Conservation (phyloP, 2,888 invertebrate genomes). For the Troilus luridus region DNA sequence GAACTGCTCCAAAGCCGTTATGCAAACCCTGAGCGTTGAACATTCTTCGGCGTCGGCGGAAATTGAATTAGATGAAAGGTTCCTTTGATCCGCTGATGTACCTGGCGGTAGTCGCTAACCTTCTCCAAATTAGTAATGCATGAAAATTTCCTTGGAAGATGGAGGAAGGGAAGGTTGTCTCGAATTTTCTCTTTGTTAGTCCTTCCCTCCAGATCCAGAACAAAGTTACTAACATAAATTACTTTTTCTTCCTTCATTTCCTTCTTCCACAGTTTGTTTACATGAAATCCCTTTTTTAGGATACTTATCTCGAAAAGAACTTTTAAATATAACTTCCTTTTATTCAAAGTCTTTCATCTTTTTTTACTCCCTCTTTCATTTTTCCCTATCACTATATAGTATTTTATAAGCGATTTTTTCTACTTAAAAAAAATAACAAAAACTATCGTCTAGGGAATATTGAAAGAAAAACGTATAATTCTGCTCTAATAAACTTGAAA, state of each 20-base stretch:
- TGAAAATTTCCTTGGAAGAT: conserved; percentile 37
- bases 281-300: conserved; percentile 58
- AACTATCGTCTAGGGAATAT: no score
- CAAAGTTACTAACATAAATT: conserved; percentile 56
- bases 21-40: conserved; percentile 48
- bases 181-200: conserved; percentile 55
- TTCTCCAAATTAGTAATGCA: conserved; percentile 52
- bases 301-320: conserved; percentile 21
- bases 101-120: conserved; percentile 2
- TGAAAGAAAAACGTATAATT: no score
- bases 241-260: conserved; percentile 53
- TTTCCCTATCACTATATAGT: neutral
- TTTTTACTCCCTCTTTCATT: neutral
- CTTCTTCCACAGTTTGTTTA: conserved; percentile 48
- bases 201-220: neutral
- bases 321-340: conserved; percentile 45
- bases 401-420: neutral
- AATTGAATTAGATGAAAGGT: conserved; percentile 45
- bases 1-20: conserved; percentile 51
- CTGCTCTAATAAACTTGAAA: no score
- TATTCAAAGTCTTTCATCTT: neutral
- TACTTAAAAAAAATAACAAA: no score
- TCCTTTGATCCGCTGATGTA: conserved; percentile 20
- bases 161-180: neutral
- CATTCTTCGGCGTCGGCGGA: conserved; percentile 17